phyloP scores from a whole-genome alignment of 2,797 vertebrate species.

The Mormyrus hasselquistii region DNA sequence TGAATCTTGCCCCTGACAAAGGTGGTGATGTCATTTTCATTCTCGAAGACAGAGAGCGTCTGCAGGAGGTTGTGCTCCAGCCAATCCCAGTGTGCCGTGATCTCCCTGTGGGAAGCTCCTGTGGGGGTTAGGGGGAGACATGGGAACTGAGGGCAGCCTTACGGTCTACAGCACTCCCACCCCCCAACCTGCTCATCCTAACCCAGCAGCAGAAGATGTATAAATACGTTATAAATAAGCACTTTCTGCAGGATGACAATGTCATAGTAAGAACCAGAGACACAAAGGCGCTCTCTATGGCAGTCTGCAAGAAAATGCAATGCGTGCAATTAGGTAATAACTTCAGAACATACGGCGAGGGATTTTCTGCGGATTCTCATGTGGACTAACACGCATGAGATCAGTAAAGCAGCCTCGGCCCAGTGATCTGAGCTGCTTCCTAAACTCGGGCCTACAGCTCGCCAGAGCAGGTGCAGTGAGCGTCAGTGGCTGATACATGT shows the following conservation, averaged over 20 bases:
- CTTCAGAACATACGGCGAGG: background rate
- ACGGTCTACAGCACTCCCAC: background rate
- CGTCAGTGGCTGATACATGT: background rate
- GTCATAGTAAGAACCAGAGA: background rate
- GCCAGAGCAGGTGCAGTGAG: background rate
- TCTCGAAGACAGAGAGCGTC: constrained; percentile 96
- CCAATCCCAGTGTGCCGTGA: constrained; percentile 99
- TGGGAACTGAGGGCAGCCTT: background rate
- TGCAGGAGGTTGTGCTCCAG: constrained; percentile 93
- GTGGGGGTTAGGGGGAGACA: background rate
- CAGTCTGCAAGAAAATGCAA: background rate
- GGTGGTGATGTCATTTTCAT: constrained; percentile 93
- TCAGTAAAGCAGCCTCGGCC: background rate
- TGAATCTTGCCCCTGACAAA: constrained; percentile 98
- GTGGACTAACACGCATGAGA: background rate
- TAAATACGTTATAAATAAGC: background rate
- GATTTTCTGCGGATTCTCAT: background rate
- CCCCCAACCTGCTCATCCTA: background rate
- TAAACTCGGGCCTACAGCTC: background rate
- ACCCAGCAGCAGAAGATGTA: background rate
- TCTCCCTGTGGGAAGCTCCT: constrained; percentile 91
- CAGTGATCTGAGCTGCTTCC: background rate
- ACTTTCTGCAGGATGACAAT: background rate
- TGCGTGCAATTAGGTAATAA: background rate
- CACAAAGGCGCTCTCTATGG: background rate